Base-by-base conservation (phyloP, 2,888 invertebrate genomes). In the Drosophila mimica region DNA sequence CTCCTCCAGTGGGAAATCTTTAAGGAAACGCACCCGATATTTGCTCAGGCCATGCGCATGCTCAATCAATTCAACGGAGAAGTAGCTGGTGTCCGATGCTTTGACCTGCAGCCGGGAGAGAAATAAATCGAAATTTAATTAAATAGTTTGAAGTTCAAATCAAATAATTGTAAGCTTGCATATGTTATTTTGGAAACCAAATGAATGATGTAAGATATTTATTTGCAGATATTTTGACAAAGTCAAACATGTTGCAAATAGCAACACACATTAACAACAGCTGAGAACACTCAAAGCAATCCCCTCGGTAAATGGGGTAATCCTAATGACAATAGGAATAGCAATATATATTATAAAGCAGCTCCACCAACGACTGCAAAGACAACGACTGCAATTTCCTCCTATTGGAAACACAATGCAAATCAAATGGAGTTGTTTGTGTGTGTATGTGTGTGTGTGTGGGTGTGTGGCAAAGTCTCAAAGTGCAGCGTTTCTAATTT, bases 1-100 rank as follows among this genome's bases (percentile, higher is more conserved):
- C 70, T 91, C 90, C 76, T 93, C 92, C 61, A 86, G 58, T 68
- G 92, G 91, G 34, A 92, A 76, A 60, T 91, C 82, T 56, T 89
- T 87, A 52, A 89, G 68, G 63, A 93, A 82, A 77, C 82, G 89
- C 60, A 92, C 82, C 70, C 91, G 92, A 76, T 93, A 93, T 75
- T 92, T 92, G 70, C 89, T 69, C 40, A 90, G 70, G 57, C 93
- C 93, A 63, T 92, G 91, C 28, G 90, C 72, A 74, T 93, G 93
- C 59, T 90, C 88, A 60, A 92, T 82, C 58, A 87, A 82, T 36
- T 88, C 88, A 40, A 93, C 82, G 78, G 87, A 77, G 59, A 93
- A 79, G 71, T 89, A 81, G 64, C 89, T 89, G 58, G 88, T 57
- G 86, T 93, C 90, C n/a, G 93, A 93, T 76, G 93, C 74, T 79